Conservation (phyloP, 30 jellyfish, hydroid and myxozoan genomes). For the Haliclystus octoradiatus region DNA sequence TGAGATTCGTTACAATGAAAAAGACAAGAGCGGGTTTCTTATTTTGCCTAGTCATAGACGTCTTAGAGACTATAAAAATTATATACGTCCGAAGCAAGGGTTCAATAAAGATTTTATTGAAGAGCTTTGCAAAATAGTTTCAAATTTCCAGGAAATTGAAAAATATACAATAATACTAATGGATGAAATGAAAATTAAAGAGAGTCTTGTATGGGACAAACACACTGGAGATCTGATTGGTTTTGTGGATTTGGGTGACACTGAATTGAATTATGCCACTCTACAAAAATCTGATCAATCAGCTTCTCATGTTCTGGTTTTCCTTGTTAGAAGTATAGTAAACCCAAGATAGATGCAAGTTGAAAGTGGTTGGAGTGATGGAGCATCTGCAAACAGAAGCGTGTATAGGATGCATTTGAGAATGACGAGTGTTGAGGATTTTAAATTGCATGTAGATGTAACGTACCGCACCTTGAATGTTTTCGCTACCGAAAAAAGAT, state of each 20-base stretch:
- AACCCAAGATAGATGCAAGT: slow-evolving; percentile 17
- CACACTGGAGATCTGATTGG: slow-evolving; percentile 48
- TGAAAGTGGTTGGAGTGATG: slow-evolving; percentile 72
- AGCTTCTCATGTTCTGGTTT: slow-evolving; percentile 58
- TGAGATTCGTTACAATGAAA: slow-evolving; percentile 8
- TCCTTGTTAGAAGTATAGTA: slow-evolving; percentile 39
- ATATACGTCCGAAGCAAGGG: not conserved
- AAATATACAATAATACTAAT: slow-evolving; percentile 12
- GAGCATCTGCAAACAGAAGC: slow-evolving; percentile 43
- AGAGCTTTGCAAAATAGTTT: slow-evolving; percentile 18
- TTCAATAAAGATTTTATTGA: slow-evolving; percentile 6
- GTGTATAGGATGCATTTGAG: slow-evolving; percentile 21
- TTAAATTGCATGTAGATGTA: slow-evolving; percentile 12
- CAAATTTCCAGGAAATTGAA: slow-evolving; percentile 13
- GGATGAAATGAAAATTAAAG: slow-evolving; percentile 56
- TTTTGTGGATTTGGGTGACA: slow-evolving; percentile 54
- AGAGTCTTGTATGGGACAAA: slow-evolving; percentile 53
- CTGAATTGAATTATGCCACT: slow-evolving; percentile 26
- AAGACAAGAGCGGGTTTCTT: too few species aligned
- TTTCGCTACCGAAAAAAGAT: slow-evolving; percentile 10
- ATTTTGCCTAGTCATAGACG: not conserved
- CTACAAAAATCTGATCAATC: slow-evolving; percentile 18
- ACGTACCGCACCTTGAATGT: slow-evolving; percentile 27
- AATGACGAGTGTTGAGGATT: slow-evolving; percentile 10
- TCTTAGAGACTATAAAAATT: not conserved